Evolutionary conservation across 2,888 invertebrate genomes (phyloP).

Genomic region (Mongoloraphidia duomilia): DNA sequence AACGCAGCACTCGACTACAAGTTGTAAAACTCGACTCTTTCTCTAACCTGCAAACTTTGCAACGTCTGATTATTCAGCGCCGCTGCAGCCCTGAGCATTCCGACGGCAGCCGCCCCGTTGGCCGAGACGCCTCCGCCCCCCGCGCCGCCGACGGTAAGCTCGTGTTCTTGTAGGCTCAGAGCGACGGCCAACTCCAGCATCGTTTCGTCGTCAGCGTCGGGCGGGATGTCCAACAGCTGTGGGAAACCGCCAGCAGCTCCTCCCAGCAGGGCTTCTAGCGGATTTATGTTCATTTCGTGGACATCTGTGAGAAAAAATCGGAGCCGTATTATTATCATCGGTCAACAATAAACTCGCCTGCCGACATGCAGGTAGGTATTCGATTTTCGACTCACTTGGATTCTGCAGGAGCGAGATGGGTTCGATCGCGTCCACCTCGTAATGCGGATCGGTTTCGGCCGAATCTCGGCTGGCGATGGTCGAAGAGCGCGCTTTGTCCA

Average conservation of each 20-base stretch:
- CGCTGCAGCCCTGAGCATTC: constrained; percentile 13
- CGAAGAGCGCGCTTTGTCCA: not conserved
- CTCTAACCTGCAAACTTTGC: constrained; percentile 33
- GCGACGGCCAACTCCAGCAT: constrained; percentile 96
- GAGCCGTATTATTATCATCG: too few relatives aligned
- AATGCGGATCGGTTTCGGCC: constrained; percentile 11
- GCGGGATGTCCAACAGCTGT: constrained; percentile 72
- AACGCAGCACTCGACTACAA: not conserved
- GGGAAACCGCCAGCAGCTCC: constrained; percentile 48
- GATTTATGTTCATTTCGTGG: constrained; percentile 20
- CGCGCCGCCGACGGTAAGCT: constrained; percentile 29
- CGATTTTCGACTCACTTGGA: not conserved
- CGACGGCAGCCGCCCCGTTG: constrained; percentile 23
- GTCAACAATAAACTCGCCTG: too few relatives aligned
- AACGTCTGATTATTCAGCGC: constrained; percentile 23
- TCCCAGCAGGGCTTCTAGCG: constrained; percentile 36
- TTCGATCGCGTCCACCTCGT: constrained; percentile 18
- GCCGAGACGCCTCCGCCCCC: constrained; percentile 20
- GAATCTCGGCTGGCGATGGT: not conserved
- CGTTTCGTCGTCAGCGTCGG: constrained; percentile 93
- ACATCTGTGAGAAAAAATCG: not conserved
- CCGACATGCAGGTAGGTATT: too few relatives aligned
- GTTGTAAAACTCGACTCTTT: not conserved
- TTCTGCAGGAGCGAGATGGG: constrained; percentile 9
- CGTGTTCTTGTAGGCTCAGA: constrained; percentile 77